Conservation (phyloP, 2,888 invertebrate genomes). For the Agrilus biguttatus region DNA sequence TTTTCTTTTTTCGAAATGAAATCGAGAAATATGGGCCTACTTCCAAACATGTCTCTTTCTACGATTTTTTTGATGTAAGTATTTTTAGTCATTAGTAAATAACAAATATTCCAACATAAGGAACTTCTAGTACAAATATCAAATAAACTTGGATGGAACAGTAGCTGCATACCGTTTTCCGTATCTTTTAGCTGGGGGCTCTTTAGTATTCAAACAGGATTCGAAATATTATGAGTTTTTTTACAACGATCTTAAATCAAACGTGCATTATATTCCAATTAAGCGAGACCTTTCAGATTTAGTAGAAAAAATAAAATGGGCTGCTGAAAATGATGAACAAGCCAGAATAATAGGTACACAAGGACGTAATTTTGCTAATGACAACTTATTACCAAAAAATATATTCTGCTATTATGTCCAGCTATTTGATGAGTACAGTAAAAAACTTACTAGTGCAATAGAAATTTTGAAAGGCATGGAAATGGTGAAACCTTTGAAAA, state of each 20-base stretch:
- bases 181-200: conserved; percentile 77
- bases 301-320: conserved; percentile 64
- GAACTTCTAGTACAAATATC: conserved; percentile 77
- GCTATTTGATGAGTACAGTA: conserved; percentile 65
- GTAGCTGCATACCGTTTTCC: conserved; percentile 93
- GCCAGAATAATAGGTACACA: conserved; percentile 50
- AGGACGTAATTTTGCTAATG: conserved; percentile 56
- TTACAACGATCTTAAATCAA: conserved; percentile 60
- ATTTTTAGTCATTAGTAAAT: conserved; percentile 1
- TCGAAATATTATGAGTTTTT: conserved; percentile 94
- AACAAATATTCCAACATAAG: not conserved
- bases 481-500: conserved; percentile 35
- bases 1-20: conserved; percentile 86
- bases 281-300: conserved; percentile 69
- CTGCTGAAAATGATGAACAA: conserved; percentile 52
- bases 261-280: conserved; percentile 73
- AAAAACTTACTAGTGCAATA: conserved; percentile 42
- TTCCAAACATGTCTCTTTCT: conserved; percentile 72
- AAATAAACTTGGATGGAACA: conserved; percentile 87
- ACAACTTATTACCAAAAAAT: conserved; percentile 68
- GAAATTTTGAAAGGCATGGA: conserved; percentile 48
- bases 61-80: conserved; percentile 85
- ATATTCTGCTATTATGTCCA: conserved; percentile 79
- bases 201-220: conserved; percentile 80
- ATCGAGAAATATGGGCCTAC: conserved; percentile 77